Evolutionary conservation across 2,113 vertebrate genomes (phyloP), one percentile per base, ranked within the genome.

Genomic region (Centrocercus urophasianus): DNA sequence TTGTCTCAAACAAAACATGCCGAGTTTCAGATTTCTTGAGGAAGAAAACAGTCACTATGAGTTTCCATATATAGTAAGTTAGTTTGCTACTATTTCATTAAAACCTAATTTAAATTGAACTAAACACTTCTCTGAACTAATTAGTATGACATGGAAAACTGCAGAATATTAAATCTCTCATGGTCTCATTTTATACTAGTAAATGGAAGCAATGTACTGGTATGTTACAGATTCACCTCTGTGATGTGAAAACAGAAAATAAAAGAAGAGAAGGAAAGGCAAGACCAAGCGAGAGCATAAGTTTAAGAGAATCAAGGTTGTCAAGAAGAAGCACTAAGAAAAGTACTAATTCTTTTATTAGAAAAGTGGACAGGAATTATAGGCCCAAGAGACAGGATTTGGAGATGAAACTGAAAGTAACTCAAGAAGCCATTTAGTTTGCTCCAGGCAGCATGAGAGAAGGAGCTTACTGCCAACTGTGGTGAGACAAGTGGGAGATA

Each of bases 111-210:
- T 91, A 85, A 43, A 56, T 38, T 60, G 45, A 89, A 77, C 64
- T 64, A 83, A 87, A 73, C 54, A 73, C 45, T 92, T 87, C 59
- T 91, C 64, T 92, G 56, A 92, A 89, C 67, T 93, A 80, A 93
- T 93, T 92, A 57, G 67, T 82, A 59, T 83, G 71, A 88, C 3
- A 6, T 36, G 57, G 40, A 87, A 88, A 90, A 94, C 40, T 70
- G 48, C n/a, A 93, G 83, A 82, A 75, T 40, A 84, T 24, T 54
- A 59, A 72, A 78, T 75, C 20, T 82, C 30, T 69, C 48, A 63
- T 38, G 28, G 25, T 67, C 25, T 47, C 7, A 11, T 84, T 92
- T 89, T 75, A 34, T 50, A 60, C 60, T 74, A 80, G 80, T 80
- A 77, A 77, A 64, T 36, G 11, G 30, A 83, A 79, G 50, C 32